Evolutionary conservation across 2,113 vertebrate genomes (phyloP).

Genomic region (Fulmarus glacialis): DNA sequence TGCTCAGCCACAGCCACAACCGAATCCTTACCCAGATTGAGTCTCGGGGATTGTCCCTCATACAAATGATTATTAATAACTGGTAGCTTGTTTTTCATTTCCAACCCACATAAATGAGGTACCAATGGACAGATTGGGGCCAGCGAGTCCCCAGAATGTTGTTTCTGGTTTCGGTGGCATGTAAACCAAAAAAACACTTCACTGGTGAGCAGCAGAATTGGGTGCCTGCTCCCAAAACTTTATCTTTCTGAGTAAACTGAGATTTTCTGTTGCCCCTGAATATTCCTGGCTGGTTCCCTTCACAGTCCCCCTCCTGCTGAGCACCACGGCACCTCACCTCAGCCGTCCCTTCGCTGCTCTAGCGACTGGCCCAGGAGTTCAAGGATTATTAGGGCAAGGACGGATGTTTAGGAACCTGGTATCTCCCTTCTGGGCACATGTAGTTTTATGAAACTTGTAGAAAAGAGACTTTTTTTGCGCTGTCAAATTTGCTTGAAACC

Average conservation of each 20-base stretch:
- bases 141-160: neutral
- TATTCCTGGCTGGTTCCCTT: neutral
- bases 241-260: neutral
- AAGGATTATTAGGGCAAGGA: neutral
- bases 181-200: neutral
- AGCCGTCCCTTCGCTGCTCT: neutral
- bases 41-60: neutral
- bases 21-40: accelerated
- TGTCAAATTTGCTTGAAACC: neutral
- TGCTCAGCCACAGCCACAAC: neutral
- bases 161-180: neutral
- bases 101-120: neutral
- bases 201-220: neutral
- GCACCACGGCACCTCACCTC: neutral
- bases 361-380: neutral
- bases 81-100: neutral
- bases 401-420: neutral
- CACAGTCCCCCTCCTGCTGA: neutral
- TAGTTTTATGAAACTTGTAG: neutral
- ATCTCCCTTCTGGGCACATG: neutral
- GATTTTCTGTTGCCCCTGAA: neutral
- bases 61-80: neutral
- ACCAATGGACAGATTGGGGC: neutral
- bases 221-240: neutral
- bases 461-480: neutral